Percentiles rank a stretch among this genome's conserved stretches.
Evolutionary conservation across 1,140 invertebrate genomes (phyloP).

Genomic region (Drosophila elegans): DNA sequence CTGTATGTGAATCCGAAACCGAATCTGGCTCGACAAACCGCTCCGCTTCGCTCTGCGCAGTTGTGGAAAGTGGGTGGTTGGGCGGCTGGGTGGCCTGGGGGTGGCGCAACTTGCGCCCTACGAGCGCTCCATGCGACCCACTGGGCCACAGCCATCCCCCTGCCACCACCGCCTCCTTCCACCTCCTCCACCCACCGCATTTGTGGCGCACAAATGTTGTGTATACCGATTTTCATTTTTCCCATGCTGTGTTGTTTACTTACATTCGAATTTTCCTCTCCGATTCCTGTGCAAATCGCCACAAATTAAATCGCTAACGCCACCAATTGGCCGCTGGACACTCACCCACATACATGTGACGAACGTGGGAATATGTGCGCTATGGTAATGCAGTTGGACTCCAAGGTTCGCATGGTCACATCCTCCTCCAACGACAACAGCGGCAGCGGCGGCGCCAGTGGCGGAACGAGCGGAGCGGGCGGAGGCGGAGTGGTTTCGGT

Average conservation of each 20-base stretch:
- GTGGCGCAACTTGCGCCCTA: conserved; percentile 73
- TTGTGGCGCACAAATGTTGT: conserved; percentile 82
- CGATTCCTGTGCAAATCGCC: conserved; percentile 58
- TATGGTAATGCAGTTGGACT: conserved; percentile 84
- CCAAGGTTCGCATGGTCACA: conserved; percentile 84
- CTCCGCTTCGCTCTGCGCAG: conserved; percentile 55
- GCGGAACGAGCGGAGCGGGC: conserved; percentile 48
- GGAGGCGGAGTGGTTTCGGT: conserved; percentile 74
- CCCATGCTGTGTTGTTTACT: conserved; percentile 83
- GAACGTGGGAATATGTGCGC: conserved; percentile 69
- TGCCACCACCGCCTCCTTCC: conserved; percentile 2
- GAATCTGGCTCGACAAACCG: conserved; percentile 39
- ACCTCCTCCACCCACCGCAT: conserved; percentile 42
- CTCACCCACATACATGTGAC: conserved; percentile 53
- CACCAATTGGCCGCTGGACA: conserved; percentile 38
- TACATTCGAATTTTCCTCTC: conserved; percentile 80
- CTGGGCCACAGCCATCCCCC: conserved; percentile 46
- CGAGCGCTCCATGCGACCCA: conserved; percentile 52
- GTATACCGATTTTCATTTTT: conserved; percentile 83
- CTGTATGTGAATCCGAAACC: conserved; percentile 11
- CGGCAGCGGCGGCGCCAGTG: conserved; percentile 68
- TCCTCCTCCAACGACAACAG: conserved; percentile 82
- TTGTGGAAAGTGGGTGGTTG: conserved; percentile 60
- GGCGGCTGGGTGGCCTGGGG: conserved; percentile 32
- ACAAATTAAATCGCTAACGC: conserved; percentile 27